These are phyloP conservation scores for Crocidura indochinensis DNA, from an alignment of 2,797 vertebrate genomes.

Conservation along the genomic window DNA sequence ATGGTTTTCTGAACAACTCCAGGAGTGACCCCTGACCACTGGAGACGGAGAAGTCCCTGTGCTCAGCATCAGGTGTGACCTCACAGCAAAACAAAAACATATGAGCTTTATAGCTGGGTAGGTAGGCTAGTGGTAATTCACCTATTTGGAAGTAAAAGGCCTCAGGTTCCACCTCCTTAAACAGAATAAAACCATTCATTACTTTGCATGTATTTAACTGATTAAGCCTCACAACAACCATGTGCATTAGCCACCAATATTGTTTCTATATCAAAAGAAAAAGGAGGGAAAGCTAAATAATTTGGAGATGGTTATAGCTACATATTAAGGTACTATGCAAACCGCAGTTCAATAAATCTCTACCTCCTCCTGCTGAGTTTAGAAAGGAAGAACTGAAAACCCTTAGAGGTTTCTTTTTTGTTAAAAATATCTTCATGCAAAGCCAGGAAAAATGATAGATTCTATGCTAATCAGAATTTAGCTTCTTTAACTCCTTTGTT, in stretches of 20 bases:
- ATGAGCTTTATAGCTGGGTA: too few species aligned
- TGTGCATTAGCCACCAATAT: background rate
- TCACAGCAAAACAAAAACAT: too few species aligned
- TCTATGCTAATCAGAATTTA: background rate
- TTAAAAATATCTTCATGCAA: background rate
- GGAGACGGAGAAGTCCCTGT: too few species aligned
- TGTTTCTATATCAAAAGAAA: conserved; percentile 35
- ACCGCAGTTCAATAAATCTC: background rate
- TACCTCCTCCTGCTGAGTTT: background rate
- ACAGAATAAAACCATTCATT: too few species aligned
- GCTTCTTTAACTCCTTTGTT: background rate
- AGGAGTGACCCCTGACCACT: too few species aligned
- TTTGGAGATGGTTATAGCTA: background rate
- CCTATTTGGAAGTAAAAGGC: too few species aligned
- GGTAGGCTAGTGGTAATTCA: too few species aligned
- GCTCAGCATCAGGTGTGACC: too few species aligned
- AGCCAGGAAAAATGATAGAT: background rate
- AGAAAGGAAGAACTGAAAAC: background rate
- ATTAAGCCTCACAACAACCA: background rate
- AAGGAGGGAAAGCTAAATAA: conserved; percentile 4
- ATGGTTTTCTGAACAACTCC: too few species aligned
- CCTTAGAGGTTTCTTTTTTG: background rate
- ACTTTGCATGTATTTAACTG: too few species aligned
- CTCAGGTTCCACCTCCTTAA: too few species aligned
- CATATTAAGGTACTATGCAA: background rate